phyloP scores from a whole-genome alignment of 2,113 vertebrate species.

The Coptodon rendalli region DNA sequence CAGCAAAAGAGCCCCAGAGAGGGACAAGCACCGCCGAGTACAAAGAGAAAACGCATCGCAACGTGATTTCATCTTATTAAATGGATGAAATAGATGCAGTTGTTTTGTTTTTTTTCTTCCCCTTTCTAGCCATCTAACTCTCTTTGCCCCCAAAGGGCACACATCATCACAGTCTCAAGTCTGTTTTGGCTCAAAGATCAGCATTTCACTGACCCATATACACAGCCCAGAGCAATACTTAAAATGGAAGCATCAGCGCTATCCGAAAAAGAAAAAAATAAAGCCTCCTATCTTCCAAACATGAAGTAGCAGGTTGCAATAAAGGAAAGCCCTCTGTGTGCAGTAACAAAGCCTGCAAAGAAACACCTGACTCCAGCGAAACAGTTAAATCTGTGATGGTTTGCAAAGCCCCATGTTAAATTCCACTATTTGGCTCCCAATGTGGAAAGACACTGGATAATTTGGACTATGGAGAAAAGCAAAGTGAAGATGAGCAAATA shows the following conservation, averaged over 20 bases:
- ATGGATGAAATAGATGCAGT: slow-evolving; percentile 1
- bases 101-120: background rate
- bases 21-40: background rate
- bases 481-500: slow-evolving; percentile 94
- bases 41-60: slow-evolving; percentile 7
- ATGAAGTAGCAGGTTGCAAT: background rate
- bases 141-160: slow-evolving; percentile 28
- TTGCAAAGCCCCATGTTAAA: slow-evolving; percentile 96
- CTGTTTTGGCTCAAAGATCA: slow-evolving; percentile 46
- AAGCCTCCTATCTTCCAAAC: background rate
- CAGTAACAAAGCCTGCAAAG: background rate
- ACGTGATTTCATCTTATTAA: slow-evolving; percentile 26
- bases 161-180: slow-evolving; percentile 19
- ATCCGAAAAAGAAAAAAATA: background rate
- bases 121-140: background rate
- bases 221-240: slow-evolving; percentile 39
- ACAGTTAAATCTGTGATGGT: slow-evolving; percentile 64
- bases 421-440: slow-evolving; percentile 83
- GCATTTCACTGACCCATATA: slow-evolving; percentile 54
- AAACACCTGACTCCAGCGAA: background rate
- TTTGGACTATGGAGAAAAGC: slow-evolving; percentile 94
- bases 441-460: slow-evolving; percentile 90
- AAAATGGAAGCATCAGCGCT: slow-evolving; percentile 31
- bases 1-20: slow-evolving; percentile 49
- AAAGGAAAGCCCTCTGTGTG: background rate